These are phyloP conservation scores for Chrysolina americana DNA, from an alignment of 2,888 invertebrate genomes.

Conservation along the genomic window DNA sequence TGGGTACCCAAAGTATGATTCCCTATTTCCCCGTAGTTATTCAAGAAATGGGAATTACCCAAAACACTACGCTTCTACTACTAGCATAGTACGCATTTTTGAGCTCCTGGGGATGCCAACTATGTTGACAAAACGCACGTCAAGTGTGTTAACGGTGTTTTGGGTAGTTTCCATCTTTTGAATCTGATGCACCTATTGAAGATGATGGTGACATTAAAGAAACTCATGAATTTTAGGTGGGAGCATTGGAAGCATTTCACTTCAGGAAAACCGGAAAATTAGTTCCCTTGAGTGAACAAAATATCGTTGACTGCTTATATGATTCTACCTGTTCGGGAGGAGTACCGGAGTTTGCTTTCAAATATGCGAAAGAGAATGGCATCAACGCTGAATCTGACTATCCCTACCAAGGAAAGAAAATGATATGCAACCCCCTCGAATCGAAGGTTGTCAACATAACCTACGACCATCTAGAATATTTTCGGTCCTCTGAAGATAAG, in stretches of 20 bases:
- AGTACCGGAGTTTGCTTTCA: slow-evolving; percentile 35
- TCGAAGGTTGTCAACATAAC: slow-evolving; percentile 33
- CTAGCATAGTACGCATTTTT: too few relatives aligned
- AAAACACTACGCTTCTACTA: too few relatives aligned
- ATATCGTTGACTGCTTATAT: slow-evolving; percentile 56
- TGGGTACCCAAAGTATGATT: too few relatives aligned
- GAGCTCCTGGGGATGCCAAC: too few relatives aligned
- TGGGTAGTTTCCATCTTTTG: too few relatives aligned
- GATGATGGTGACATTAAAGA: too few relatives aligned
- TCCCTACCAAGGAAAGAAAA: slow-evolving; percentile 40
- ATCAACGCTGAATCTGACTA: slow-evolving; percentile 41
- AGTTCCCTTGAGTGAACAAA: slow-evolving; percentile 46
- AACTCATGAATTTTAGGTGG: slow-evolving; percentile 32
- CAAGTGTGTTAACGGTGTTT: too few relatives aligned
- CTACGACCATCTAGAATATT: slow-evolving; percentile 15
- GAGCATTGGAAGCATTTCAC: slow-evolving; percentile 43
- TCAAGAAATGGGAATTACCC: too few relatives aligned
- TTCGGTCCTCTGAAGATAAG: slow-evolving; percentile 24
- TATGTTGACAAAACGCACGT: too few relatives aligned
- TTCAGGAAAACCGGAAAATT: slow-evolving; percentile 41
- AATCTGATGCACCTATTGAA: too few relatives aligned
- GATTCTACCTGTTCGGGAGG: slow-evolving; percentile 40
- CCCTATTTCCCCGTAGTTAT: too few relatives aligned
- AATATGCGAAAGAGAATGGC: slow-evolving; percentile 38
- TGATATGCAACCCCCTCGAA: slow-evolving; percentile 25